These are phyloP conservation scores for Anthoscopus minutus DNA, from an alignment of 2,113 vertebrate genomes.

Conservation along the genomic window DNA sequence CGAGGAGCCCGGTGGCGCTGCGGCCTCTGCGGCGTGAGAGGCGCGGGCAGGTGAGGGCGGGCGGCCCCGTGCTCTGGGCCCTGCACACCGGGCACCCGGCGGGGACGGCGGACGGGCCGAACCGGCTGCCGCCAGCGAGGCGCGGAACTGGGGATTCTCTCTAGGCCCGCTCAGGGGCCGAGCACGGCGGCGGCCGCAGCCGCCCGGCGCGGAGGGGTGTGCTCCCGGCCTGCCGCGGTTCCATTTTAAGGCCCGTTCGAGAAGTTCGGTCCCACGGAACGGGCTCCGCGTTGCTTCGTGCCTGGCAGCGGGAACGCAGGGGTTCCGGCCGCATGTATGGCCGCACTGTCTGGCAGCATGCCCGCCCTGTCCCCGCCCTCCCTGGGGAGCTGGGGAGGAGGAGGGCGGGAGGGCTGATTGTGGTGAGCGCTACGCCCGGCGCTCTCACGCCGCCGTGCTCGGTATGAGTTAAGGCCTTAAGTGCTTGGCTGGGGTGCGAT, in stretches of 20 bases:
- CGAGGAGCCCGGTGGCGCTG: not conserved
- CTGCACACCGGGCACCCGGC: not conserved
- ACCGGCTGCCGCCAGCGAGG: not conserved
- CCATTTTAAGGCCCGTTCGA: not conserved
- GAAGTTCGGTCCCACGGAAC: not conserved
- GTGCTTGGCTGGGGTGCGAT: not conserved
- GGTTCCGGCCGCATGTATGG: not conserved
- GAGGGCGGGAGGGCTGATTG: not conserved
- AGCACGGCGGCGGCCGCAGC: not conserved
- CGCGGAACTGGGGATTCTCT: not conserved
- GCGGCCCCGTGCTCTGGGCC: not conserved
- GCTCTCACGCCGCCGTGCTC: not conserved
- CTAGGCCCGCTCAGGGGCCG: not conserved
- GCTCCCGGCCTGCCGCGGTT: not conserved
- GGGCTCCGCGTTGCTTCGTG: rapidly evolving
- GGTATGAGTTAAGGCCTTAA: not conserved
- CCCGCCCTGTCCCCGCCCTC: not conserved
- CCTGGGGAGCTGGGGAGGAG: not conserved
- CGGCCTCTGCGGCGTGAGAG: conserved; percentile 51
- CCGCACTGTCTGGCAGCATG: not conserved
- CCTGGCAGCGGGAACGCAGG: not conserved
- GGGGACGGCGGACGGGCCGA: not conserved
- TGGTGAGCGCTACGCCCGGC: not conserved
- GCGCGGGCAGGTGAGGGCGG: not conserved
- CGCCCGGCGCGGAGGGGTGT: not conserved